Conservation (phyloP, 2,888 invertebrate genomes). For the Leucoptera coffeella region DNA sequence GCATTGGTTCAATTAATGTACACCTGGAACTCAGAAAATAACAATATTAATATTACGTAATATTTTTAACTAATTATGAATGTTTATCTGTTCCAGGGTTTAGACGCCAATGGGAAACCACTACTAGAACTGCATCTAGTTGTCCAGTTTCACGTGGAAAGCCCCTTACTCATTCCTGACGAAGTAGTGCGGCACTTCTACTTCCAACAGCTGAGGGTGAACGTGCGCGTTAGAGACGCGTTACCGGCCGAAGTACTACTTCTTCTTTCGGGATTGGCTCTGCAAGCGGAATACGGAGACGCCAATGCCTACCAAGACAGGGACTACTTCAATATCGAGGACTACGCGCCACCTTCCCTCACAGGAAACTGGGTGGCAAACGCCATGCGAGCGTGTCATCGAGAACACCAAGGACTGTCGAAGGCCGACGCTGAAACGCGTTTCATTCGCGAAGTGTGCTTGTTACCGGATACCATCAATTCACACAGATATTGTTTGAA, state of each 20-base stretch:
- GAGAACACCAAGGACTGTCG: slow-evolving; percentile 73
- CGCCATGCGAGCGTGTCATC: slow-evolving; percentile 70
- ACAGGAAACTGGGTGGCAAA: slow-evolving; percentile 53
- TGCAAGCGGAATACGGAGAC: slow-evolving; percentile 91
- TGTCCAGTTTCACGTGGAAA: slow-evolving; percentile 91
- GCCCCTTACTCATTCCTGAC: slow-evolving; percentile 83
- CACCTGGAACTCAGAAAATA: background rate
- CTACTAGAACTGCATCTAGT: slow-evolving; percentile 84
- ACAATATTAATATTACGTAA: background rate
- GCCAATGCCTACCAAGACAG: slow-evolving; percentile 35
- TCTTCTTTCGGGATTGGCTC: slow-evolving; percentile 78
- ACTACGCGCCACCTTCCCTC: slow-evolving; percentile 72
- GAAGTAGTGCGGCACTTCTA: slow-evolving; percentile 90
- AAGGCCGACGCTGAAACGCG: slow-evolving; percentile 77
- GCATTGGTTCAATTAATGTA: background rate
- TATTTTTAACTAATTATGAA: too few species aligned
- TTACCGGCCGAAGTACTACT: slow-evolving; percentile 61
- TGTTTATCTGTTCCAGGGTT: too few species aligned
- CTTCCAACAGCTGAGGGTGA: slow-evolving; percentile 90
- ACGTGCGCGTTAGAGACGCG: slow-evolving; percentile 65
- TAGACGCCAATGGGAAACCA: slow-evolving; percentile 86
- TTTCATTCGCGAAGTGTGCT: slow-evolving; percentile 85
- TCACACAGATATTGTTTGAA: slow-evolving; percentile 82
- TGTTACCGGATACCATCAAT: slow-evolving; percentile 78
- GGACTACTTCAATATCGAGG: slow-evolving; percentile 70